Conservation (phyloP, 1,140 invertebrate genomes). For the Muscidifurax raptorellus region DNA sequence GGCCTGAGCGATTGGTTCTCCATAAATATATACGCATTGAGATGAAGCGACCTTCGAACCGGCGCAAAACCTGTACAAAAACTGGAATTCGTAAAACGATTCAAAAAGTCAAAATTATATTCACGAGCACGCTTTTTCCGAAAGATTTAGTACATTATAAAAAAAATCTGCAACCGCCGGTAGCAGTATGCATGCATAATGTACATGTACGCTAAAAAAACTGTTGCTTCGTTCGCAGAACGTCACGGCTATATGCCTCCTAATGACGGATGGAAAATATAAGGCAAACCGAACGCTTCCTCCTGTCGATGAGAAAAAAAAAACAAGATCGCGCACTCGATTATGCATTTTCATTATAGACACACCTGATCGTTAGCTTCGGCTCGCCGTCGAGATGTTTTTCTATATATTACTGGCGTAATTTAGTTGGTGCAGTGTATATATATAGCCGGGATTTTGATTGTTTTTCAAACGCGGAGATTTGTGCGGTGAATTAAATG, state of each 20-base stretch:
- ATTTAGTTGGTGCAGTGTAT: too few species aligned
- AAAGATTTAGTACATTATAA: neutral
- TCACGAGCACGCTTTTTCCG: too few species aligned
- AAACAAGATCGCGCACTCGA: neutral
- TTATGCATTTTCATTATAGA: neutral
- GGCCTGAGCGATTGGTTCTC: too few species aligned
- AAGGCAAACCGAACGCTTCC: slow-evolving; percentile 14
- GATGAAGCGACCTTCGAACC: too few species aligned
- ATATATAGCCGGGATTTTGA: too few species aligned
- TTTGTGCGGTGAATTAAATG: too few species aligned
- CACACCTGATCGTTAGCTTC: too few species aligned
- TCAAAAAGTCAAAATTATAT: neutral
- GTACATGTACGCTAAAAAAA: neutral
- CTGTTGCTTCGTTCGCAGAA: slow-evolving; percentile 23
- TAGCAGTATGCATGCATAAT: slow-evolving; percentile 18
- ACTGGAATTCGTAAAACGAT: neutral
- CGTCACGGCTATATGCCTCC: slow-evolving; percentile 37
- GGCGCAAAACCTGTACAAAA: neutral
- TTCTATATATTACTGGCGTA: too few species aligned
- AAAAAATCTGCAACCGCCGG: neutral
- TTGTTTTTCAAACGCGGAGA: too few species aligned
- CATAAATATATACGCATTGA: too few species aligned
- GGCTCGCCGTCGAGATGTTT: too few species aligned
- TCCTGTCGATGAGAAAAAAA: slow-evolving; percentile 10
- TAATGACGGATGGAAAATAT: slow-evolving; percentile 47